A percentile compares a stretch with the other conserved stretches of the same genome.
Conservation (phyloP, 1,140 invertebrate species). For the Lamellibrachia luymesi region DNA sequence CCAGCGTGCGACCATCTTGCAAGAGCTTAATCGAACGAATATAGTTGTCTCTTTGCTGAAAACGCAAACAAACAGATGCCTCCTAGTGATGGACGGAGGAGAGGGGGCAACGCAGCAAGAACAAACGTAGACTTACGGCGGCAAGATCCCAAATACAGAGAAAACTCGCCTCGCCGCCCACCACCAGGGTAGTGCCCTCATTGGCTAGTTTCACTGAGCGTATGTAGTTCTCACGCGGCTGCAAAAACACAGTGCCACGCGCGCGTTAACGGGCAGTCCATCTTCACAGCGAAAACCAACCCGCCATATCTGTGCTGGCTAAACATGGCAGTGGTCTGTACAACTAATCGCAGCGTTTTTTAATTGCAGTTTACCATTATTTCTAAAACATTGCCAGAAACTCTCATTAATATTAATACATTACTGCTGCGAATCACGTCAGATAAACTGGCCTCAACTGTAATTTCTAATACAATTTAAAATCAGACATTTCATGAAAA, state of each 20-base stretch:
- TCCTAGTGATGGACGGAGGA: not conserved
- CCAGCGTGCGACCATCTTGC: conserved; percentile 91
- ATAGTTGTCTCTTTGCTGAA: conserved; percentile 83
- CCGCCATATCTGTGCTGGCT: not conserved
- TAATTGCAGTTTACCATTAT: not conserved
- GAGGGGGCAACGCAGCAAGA: conserved; percentile 7
- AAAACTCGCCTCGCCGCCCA: conserved; percentile 94
- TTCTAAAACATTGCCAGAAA: not conserved
- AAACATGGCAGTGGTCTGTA: not conserved
- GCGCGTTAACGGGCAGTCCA: not conserved
- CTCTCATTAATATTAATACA: not conserved
- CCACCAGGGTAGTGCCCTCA: conserved; percentile 93
- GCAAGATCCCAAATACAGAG: conserved; percentile 95
- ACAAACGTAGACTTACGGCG: conserved; percentile 31
- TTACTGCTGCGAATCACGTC: no score
- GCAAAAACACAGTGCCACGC: not conserved
- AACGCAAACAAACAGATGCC: conserved; percentile 24
- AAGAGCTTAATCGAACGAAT: conserved; percentile 94
- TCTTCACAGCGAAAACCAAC: not conserved
- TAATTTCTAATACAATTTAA: not conserved
- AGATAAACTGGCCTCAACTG: no score
- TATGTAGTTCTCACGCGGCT: conserved; percentile 89
- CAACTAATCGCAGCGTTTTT: not conserved
- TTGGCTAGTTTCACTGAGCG: conserved; percentile 92
- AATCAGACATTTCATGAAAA: not conserved